Percentiles rank a stretch among this genome's conserved stretches.
Evolutionary conservation across 2,888 invertebrate genomes (phyloP).

Genomic region (Myathropa florea): DNA sequence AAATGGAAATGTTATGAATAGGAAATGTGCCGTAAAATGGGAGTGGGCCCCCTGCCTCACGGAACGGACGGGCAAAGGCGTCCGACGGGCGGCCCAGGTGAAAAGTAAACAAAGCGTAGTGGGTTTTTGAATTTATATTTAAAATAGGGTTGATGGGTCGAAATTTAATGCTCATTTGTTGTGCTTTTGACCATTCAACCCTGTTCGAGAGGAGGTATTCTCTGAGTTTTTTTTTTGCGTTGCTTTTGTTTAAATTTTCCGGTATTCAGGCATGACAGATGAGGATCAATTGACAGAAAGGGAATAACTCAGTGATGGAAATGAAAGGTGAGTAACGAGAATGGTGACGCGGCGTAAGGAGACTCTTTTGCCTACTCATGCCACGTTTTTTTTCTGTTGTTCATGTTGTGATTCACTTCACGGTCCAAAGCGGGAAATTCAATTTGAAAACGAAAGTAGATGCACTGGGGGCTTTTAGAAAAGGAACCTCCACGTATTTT

Average conservation of each 20-base stretch:
- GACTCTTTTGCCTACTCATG: too few relatives aligned
- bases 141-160: neutral
- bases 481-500: neutral
- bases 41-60: neutral
- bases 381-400: too few relatives aligned
- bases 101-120: constrained; percentile 17
- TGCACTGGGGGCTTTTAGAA: neutral
- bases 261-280: neutral
- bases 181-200: neutral
- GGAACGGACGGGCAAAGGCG: too few relatives aligned
- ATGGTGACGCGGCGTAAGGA: too few relatives aligned
- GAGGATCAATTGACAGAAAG: neutral
- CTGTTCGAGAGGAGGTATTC: neutral
- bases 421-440: neutral
- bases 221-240: neutral
- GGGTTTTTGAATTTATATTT: constrained; percentile 31
- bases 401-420: too few relatives aligned
- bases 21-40: neutral
- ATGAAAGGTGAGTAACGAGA: neutral
- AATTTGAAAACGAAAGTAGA: neutral
- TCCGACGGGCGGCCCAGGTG: neutral
- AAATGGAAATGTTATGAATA: constrained; percentile 29
- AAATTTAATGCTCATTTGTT: neutral
- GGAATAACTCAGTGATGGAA: neutral
- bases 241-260: neutral